Evolutionary conservation across 2,797 vertebrate genomes (phyloP).

Genomic region (Rhyacichthys aspro): DNA sequence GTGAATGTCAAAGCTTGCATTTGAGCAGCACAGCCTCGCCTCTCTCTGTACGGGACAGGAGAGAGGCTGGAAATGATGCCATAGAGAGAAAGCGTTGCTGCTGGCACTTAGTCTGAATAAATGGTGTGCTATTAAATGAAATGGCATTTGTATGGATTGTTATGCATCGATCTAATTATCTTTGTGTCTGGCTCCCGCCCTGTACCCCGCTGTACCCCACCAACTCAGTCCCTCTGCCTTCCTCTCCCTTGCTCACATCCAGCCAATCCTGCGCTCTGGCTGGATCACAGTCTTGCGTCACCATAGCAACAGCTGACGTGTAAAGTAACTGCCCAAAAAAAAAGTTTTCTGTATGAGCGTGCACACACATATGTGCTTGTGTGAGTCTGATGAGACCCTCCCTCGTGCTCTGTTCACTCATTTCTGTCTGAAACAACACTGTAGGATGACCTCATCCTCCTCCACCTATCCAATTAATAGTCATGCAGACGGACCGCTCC

Average conservation of each 20-base stretch:
- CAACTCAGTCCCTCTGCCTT: slow-evolving; percentile 49
- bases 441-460: slow-evolving; percentile 70
- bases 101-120: slow-evolving; percentile 28
- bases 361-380: slow-evolving; percentile 47
- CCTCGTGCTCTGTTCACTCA: slow-evolving; percentile 58
- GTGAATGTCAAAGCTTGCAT: slow-evolving; percentile 47
- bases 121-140: slow-evolving; percentile 49
- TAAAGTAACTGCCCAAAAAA: slow-evolving; percentile 71
- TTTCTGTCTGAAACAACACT: slow-evolving; percentile 34
- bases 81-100: slow-evolving; percentile 26
- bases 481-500: slow-evolving; percentile 25
- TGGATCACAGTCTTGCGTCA: slow-evolving; percentile 72
- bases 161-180: slow-evolving; percentile 62
- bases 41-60: slow-evolving; percentile 26
- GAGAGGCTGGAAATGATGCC: slow-evolving; percentile 29
- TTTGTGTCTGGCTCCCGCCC: slow-evolving; percentile 52
- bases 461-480: slow-evolving; percentile 64
- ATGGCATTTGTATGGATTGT: slow-evolving; percentile 57
- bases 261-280: slow-evolving; percentile 66
- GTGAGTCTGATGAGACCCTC: slow-evolving; percentile 70
- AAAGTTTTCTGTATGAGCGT: slow-evolving; percentile 68
- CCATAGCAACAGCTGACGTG: slow-evolving; percentile 86
- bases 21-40: slow-evolving; percentile 24
- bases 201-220: slow-evolving; percentile 42
- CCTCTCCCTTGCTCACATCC: slow-evolving; percentile 54